Conservation (phyloP, 1,140 invertebrate species). For the Magallana ariakensis region DNA sequence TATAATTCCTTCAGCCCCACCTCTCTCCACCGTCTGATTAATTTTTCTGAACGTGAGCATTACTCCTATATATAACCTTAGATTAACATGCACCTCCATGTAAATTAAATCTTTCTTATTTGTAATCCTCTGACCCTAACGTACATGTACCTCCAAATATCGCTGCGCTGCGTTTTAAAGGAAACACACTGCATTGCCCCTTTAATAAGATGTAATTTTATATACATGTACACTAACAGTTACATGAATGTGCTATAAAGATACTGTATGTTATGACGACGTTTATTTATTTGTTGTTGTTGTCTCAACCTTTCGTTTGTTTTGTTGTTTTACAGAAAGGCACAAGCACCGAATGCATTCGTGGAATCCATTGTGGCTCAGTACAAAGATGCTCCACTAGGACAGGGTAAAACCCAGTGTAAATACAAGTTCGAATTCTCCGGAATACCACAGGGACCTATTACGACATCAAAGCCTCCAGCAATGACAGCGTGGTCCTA, state of each 20-base stretch:
- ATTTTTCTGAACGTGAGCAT: background rate
- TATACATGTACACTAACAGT: no score
- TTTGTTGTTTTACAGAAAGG: slow-evolving; percentile 1
- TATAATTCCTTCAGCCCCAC: slow-evolving; percentile 1
- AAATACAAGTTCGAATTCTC: slow-evolving; percentile 36
- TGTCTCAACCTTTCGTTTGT: background rate
- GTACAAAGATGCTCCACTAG: slow-evolving; percentile 39
- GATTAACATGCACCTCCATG: background rate
- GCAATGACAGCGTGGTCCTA: slow-evolving; percentile 22
- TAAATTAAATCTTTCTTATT: no score
- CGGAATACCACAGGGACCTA: slow-evolving; percentile 10
- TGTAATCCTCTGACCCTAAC: no score
- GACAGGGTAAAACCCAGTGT: slow-evolving; percentile 41
- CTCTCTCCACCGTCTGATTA: background rate
- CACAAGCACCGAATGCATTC: slow-evolving; percentile 30
- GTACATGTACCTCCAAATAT: no score
- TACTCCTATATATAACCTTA: background rate
- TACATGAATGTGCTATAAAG: no score
- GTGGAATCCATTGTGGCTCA: slow-evolving; percentile 35
- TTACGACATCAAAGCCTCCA: slow-evolving; percentile 2
- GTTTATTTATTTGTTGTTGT: background rate
- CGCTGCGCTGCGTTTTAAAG: no score
- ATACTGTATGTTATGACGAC: no score
- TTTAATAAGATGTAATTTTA: no score
- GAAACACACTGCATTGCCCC: no score